Base-by-base conservation (phyloP, 2,797 vertebrate genomes). In the Typhlichthys eigenmanni region DNA sequence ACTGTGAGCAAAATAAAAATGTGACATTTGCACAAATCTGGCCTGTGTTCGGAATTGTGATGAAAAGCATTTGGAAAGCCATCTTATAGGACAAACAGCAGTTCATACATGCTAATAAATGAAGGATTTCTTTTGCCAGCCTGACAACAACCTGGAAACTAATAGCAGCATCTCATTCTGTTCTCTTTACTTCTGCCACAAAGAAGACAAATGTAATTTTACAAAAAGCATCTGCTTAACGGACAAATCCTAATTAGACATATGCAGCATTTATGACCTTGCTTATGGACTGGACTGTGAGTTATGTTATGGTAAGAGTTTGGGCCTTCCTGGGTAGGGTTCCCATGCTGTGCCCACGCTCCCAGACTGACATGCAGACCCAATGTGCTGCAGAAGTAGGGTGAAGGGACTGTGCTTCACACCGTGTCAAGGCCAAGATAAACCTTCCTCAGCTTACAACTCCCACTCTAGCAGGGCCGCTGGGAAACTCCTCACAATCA, bases 11-110 rank as follows among this genome's bases (percentile, higher is more conserved):
- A 88, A 86, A 90, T 87, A 69, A 73, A 87, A 38, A 67, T 83
- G 87, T 90, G 91, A 86, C 91, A 92, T 92, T 93, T 92, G 88
- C 90, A 91, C 89, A 92, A 91, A 91, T 91, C 91, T 92, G 87
- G 66, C 87, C 87, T 91, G 91, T 92, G 91, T 91, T 91, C 87
- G 83, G 83, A 89, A 86, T 84, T 82, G 81, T 84, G 85, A 85
- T 61, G 75, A 87, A 82, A 75, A 77, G 84, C 87, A 83, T 88
- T 76, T 85, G 85, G 78, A 82, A 83, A 89, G 78, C 81, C 83
- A 85, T 79, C 69, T 84, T 68, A 78, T 80, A 78, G 79, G 66
- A 71, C 77, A 73, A 76, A 62, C 68, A 68, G 73, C 72, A 72
- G 79, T 80, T 81, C 81, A 84, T 82, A 78, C 77, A 83, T 83